These are phyloP conservation scores for Acleris holmiana DNA, from an alignment of 2,888 invertebrate species.

Conservation along the genomic window DNA sequence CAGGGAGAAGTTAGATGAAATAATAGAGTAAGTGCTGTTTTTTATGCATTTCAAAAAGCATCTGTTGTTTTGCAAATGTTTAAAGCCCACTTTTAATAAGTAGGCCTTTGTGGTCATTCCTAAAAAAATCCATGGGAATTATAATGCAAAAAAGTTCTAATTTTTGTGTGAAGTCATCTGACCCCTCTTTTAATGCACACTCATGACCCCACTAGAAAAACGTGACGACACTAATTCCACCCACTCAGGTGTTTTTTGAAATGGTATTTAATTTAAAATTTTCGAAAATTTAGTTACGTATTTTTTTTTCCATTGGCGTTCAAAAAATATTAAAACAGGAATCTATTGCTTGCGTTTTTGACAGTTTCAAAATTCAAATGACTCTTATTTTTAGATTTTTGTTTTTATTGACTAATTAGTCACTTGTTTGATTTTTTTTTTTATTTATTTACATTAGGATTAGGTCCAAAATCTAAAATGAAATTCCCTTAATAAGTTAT, in stretches of 20 bases:
- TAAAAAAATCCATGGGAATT: neutral
- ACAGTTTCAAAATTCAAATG: neutral
- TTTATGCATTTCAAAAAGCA: conserved; percentile 36
- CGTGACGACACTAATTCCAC: neutral
- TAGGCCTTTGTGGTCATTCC: too few relatives aligned
- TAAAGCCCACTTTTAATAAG: neutral
- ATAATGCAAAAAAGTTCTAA: neutral
- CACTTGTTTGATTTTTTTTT: conserved; percentile 10
- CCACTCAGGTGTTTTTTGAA: conserved; percentile 17
- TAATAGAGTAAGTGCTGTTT: conserved; percentile 55
- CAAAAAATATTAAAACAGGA: neutral
- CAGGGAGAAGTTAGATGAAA: conserved; percentile 58
- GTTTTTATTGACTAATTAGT: neutral
- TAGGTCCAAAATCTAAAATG: conserved; percentile 18
- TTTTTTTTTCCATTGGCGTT: neutral
- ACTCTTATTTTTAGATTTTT: conserved; percentile 1
- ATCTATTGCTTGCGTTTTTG: conserved; percentile 3
- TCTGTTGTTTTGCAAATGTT: conserved; percentile 9
- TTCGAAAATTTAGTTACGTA: conserved; percentile 1
- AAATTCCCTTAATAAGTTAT: conserved; percentile 8
- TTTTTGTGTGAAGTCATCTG: neutral
- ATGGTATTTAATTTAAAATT: neutral
- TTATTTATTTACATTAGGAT: conserved; percentile 25
- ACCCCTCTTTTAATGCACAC: neutral
- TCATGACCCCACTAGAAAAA: neutral